Percentiles rank a stretch among this genome's conserved stretches.
phyloP scores from a whole-genome alignment of 92 coral and sea anemone genomes.

The Paramuricea clavata region DNA sequence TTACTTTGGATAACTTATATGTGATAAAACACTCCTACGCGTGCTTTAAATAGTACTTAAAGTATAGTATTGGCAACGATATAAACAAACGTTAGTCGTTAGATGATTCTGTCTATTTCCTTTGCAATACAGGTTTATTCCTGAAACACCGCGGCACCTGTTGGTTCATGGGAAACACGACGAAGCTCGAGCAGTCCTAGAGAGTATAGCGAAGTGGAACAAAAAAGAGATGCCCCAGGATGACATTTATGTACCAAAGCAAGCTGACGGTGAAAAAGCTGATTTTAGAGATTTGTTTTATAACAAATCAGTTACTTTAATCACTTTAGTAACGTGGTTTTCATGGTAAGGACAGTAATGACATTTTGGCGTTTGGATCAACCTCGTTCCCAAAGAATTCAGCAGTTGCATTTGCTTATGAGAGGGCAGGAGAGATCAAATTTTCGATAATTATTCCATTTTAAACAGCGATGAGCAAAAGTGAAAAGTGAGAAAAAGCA shows the following conservation, averaged over 20 bases:
- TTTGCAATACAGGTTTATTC: conserved; percentile 70
- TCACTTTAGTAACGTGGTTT: conserved; percentile 88
- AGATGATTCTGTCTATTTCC: too few relatives aligned
- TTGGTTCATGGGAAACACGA: conserved; percentile 73
- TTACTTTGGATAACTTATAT: too few relatives aligned
- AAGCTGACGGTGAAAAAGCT: conserved; percentile 53
- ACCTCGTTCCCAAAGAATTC: too few relatives aligned
- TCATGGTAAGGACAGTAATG: conserved; percentile 75
- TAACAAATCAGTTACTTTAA: conserved; percentile 78
- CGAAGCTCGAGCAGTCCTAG: conserved; percentile 76
- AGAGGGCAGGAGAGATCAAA: too few relatives aligned
- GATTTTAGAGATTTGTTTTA: conserved; percentile 85
- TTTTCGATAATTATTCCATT: too few relatives aligned
- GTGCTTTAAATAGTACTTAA: too few relatives aligned
- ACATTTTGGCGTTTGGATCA: background rate
- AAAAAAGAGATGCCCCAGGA: conserved; percentile 80
- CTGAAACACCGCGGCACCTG: conserved; percentile 94
- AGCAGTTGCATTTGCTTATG: too few relatives aligned
- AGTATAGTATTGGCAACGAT: too few relatives aligned
- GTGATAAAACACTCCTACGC: too few relatives aligned
- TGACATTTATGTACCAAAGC: conserved; percentile 52
- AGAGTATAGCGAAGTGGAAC: conserved; percentile 82
- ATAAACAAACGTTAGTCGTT: too few relatives aligned
- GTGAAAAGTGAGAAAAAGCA: too few relatives aligned
- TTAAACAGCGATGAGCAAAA: too few relatives aligned